These are phyloP conservation scores for Onychomys torridus DNA, from an alignment of 2,797 vertebrate species.

Conservation along the genomic window DNA sequence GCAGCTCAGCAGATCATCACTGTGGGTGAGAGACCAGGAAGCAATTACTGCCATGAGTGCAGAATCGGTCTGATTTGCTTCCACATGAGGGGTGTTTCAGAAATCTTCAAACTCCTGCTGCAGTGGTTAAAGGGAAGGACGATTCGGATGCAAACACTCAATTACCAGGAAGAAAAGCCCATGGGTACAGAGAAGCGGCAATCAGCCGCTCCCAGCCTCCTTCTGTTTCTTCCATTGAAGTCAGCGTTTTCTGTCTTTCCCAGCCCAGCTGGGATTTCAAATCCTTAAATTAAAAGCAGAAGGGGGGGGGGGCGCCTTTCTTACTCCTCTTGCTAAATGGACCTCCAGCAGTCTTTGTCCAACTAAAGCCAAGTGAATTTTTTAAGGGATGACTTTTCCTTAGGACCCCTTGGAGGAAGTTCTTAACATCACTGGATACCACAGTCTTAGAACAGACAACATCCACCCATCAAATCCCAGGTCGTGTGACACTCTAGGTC, in stretches of 20 bases:
- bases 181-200: background rate
- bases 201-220: slow-evolving; percentile 3
- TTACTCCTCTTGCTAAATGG: background rate
- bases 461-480: background rate
- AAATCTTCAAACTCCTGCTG: slow-evolving; percentile 56
- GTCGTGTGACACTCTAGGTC: background rate
- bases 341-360: slow-evolving; percentile 29
- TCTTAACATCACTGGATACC: background rate
- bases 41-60: background rate
- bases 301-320: background rate
- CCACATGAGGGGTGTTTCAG: background rate
- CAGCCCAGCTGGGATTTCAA: slow-evolving; percentile 64
- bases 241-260: background rate
- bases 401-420: fast-evolving
- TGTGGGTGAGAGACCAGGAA: slow-evolving; percentile 23
- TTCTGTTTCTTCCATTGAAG: slow-evolving; percentile 58
- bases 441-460: background rate
- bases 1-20: background rate
- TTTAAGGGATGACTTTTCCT: background rate
- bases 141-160: slow-evolving; percentile 19
- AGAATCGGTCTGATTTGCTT: slow-evolving; percentile 64
- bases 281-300: slow-evolving; percentile 60
- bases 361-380: background rate
- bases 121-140: background rate
- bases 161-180: slow-evolving; percentile 50